Evolutionary conservation across 2,888 invertebrate species (phyloP), one percentile per base, ranked within the genome.

Genomic region (Sepiola atlantica): DNA sequence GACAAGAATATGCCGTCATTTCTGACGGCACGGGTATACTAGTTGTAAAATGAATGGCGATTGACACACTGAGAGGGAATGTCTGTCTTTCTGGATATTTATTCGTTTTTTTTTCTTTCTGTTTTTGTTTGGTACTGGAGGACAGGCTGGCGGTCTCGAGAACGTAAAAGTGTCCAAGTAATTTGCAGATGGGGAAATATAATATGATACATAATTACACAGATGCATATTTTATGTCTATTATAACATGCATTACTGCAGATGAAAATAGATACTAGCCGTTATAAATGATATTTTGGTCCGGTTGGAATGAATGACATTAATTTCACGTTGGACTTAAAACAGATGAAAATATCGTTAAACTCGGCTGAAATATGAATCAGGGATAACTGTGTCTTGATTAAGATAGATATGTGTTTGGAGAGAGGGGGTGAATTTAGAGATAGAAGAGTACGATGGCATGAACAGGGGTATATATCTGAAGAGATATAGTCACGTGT

Each of bases 221-320:
- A n/a, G n/a, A 77, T 77, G 77, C n/a, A 77, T 77, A 77, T 77
- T 77, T 77, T 77, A 32, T 77, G 77, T 77, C n/a, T 77, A 61
- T 77, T 0, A n/a, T n/a, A 57, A 24, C 57, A 20, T 20, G 57
- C 24, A 24, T 57, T 57, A 61, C 24, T 61, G 61, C 61, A 61
- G 21, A 61, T 24, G 28, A 24, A 61, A 61, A 61, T 61, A 61
- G 21, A 61, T 28, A 61, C 61, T 61, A 61, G 61, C 3, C 21
- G 10, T 10, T 24, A 61, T 61, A 61, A 61, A 10, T 28, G 61
- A 61, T 24, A 28, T 28, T 45, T 45, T 45, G 21, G 61, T 61
- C 61, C 3, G 28, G 4, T 45, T 45, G 61, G 61, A 24, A 24
- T 21, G 61, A 61, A 61, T 61, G 21, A 24, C 24, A 61, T 61